Percentiles rank a stretch among this genome's conserved stretches.
These are phyloP conservation scores for Petrocephalus zakoni DNA, from an alignment of 2,113 vertebrate species.

Conservation along the genomic window DNA sequence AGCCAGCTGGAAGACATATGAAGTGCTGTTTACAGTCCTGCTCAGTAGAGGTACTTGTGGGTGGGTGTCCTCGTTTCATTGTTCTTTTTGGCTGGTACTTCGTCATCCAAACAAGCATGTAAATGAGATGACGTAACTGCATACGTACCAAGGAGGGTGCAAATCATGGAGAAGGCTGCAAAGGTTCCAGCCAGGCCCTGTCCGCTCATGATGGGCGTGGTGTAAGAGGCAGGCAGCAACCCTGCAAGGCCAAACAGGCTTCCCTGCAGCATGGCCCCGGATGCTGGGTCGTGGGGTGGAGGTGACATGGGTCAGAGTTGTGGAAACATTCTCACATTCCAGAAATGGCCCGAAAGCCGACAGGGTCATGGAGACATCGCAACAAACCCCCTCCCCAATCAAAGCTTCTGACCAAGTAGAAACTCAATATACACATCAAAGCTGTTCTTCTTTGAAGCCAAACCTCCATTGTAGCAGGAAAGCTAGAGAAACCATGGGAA, in stretches of 20 bases:
- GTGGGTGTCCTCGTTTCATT: background rate
- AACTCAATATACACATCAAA: constrained; percentile 42
- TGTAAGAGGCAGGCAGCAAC: constrained; percentile 83
- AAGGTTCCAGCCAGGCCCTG: constrained; percentile 90
- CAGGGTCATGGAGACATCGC: background rate
- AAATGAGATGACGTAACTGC: background rate
- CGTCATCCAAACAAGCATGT: background rate
- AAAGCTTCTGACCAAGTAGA: constrained; percentile 21
- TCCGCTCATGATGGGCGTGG: constrained; percentile 93
- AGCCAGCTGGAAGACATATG: constrained; percentile 64
- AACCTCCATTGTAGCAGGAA: constrained; percentile 22
- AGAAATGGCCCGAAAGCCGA: background rate
- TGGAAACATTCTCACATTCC: background rate
- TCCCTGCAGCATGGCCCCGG: constrained; percentile 85
- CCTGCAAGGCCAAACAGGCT: constrained; percentile 90
- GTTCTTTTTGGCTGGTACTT: background rate
- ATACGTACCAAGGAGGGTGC: constrained; percentile 78
- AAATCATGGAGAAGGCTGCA: constrained; percentile 88
- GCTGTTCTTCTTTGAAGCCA: constrained; percentile 26
- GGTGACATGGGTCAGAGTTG: background rate
- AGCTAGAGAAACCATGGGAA: constrained; percentile 28
- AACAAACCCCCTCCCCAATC: background rate
- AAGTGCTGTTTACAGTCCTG: background rate
- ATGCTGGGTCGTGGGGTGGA: constrained; percentile 58
- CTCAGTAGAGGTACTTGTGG: background rate